A percentile compares a stretch with the other conserved stretches of the same genome.
Conservation (phyloP, 2,797 vertebrate species). For the Mus minutoides region DNA sequence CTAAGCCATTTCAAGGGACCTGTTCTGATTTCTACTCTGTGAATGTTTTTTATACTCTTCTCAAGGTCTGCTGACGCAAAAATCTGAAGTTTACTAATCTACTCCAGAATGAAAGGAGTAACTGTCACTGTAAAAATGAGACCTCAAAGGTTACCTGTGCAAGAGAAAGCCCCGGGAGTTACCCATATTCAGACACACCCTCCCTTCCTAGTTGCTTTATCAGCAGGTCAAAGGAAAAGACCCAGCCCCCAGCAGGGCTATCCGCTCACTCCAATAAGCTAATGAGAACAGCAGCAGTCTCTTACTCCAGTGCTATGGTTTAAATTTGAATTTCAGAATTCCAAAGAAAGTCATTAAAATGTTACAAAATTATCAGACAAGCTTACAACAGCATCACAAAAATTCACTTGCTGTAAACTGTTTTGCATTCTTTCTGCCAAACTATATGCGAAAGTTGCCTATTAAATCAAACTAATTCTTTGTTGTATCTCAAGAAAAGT, state of each 20-base stretch:
- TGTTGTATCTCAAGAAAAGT: neutral
- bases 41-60: neutral
- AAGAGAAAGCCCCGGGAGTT: neutral
- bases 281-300: neutral
- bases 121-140: neutral
- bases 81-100: conserved; percentile 29
- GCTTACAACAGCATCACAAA: conserved; percentile 34
- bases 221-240: conserved; percentile 21
- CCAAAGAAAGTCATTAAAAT: conserved; percentile 22
- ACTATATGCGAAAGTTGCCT: conserved; percentile 16
- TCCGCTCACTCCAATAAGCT: neutral
- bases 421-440: neutral
- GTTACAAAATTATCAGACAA: conserved; percentile 20
- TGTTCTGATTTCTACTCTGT: conserved; percentile 2
- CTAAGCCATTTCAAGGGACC: neutral
- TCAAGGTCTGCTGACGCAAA: neutral
- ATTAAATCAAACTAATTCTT: conserved; percentile 26
- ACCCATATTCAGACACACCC: neutral
- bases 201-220: neutral
- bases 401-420: conserved; percentile 26
- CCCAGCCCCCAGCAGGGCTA: neutral
- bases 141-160: conserved; percentile 30
- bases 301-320: neutral
- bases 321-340: conserved; percentile 43
- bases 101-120: neutral